Conservation (phyloP, 2,888 invertebrate species). For the Crossocerus cetratus region DNA sequence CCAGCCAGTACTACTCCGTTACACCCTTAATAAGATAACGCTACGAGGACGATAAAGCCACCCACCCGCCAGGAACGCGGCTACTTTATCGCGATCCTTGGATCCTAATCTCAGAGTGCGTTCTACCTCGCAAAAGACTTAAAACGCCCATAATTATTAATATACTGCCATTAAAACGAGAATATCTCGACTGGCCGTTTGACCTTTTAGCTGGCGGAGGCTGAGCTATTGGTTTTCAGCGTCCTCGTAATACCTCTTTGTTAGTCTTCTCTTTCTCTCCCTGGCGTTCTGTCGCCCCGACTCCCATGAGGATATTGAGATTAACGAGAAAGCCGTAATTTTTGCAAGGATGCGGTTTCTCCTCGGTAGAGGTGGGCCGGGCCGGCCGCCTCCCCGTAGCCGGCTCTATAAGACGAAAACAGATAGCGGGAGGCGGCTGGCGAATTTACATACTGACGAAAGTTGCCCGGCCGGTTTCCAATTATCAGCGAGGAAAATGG, state of each 20-base stretch:
- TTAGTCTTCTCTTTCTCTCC: no score
- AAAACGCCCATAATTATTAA: no score
- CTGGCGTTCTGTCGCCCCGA: no score
- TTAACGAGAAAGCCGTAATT: no score
- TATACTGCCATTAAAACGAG: no score
- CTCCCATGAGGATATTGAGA: no score
- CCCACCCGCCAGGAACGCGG: conserved; percentile 8
- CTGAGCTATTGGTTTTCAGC: no score
- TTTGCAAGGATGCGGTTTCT: no score
- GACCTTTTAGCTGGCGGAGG: no score
- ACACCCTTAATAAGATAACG: conserved; percentile 62
- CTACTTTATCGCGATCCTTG: conserved; percentile 40
- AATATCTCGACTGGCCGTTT: no score
- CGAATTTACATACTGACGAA: conserved; percentile 48
- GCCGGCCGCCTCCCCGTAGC: not conserved
- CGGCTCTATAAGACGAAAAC: conserved; percentile 24
- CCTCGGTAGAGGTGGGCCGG: not conserved
- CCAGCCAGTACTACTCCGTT: conserved; percentile 35
- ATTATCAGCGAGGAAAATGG: conserved; percentile 60
- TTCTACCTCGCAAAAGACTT: conserved; percentile 3
- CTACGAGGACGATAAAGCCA: conserved; percentile 44
- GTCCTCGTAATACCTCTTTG: no score
- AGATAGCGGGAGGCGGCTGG: conserved; percentile 29
- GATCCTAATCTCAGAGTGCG: conserved; percentile 46
- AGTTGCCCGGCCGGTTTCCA: conserved; percentile 54